phyloP scores from a whole-genome alignment of 2,797 vertebrate genomes.

The Pyrocephalus nanus region DNA sequence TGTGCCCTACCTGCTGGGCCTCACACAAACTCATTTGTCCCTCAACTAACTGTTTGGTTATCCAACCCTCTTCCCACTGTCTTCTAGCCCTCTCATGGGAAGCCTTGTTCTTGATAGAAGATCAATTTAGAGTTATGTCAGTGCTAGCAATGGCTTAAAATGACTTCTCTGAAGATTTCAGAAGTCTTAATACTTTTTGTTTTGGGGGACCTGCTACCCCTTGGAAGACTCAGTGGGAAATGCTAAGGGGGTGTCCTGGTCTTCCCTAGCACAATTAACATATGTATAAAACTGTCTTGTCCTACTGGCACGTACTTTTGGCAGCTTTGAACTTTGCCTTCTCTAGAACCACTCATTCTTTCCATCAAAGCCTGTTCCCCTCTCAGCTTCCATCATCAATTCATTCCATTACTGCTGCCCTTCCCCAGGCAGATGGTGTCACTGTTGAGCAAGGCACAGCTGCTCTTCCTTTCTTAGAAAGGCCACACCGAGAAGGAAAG shows the following conservation, averaged over 20 bases:
- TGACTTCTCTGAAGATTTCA: background rate
- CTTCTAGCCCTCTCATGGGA: background rate
- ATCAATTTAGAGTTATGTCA: background rate
- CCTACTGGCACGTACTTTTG: background rate
- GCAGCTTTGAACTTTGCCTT: background rate
- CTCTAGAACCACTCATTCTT: background rate
- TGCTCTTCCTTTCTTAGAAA: background rate
- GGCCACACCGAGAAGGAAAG: background rate
- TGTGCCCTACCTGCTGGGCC: background rate
- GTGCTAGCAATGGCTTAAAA: background rate
- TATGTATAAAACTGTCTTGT: background rate
- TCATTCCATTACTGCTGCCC: background rate
- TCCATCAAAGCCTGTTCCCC: background rate
- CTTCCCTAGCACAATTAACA: background rate
- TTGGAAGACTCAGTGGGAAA: background rate
- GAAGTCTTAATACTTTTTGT: background rate
- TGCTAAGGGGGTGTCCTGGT: background rate
- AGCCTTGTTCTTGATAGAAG: background rate
- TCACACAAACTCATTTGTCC: background rate
- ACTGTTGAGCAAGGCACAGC: conserved; percentile 32
- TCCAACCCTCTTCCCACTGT: background rate
- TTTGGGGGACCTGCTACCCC: background rate
- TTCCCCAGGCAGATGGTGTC: conserved; percentile 58
- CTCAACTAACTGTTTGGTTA: background rate
- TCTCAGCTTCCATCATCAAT: background rate